A percentile compares a stretch with the other conserved stretches of the same genome.
Conservation (phyloP, 2,888 invertebrate species). For the Ochropleura leucogaster region DNA sequence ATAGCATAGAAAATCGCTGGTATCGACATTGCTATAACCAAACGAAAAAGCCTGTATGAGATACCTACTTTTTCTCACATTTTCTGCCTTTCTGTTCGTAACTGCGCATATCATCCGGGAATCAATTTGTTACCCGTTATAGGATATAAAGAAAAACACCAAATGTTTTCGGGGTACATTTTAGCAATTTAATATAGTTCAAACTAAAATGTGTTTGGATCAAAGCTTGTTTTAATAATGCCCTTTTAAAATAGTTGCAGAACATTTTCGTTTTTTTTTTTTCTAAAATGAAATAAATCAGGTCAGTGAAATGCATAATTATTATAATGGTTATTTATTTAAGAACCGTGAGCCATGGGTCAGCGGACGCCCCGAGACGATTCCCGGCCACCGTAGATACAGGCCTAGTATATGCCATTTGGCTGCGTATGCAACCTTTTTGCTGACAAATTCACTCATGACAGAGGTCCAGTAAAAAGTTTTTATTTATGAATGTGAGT, state of each 20-base stretch:
- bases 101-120: not conserved
- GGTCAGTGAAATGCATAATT: too few species aligned
- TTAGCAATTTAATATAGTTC: not conserved
- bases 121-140: not conserved
- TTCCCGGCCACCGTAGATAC: too few species aligned
- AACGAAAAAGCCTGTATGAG: not conserved
- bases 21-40: not conserved
- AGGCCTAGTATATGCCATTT: too few species aligned
- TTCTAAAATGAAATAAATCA: not conserved
- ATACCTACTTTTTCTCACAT: not conserved
- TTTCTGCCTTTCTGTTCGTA: not conserved
- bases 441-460: slow-evolving; percentile 2
- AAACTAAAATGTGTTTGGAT: not conserved
- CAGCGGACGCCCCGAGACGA: too few species aligned
- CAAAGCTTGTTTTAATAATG: not conserved
- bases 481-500: slow-evolving; percentile 1
- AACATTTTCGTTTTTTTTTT: slow-evolving; percentile 10
- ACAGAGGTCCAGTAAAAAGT: slow-evolving; percentile 8
- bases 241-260: not conserved
- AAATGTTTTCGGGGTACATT: not conserved
- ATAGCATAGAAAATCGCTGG: too few species aligned
- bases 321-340: too few species aligned
- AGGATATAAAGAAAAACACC: not conserved
- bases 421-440: not conserved
- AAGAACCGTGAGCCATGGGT: too few species aligned